Conservation (phyloP, 2,888 invertebrate genomes). For the Parapristionchus giblindavisi region DNA sequence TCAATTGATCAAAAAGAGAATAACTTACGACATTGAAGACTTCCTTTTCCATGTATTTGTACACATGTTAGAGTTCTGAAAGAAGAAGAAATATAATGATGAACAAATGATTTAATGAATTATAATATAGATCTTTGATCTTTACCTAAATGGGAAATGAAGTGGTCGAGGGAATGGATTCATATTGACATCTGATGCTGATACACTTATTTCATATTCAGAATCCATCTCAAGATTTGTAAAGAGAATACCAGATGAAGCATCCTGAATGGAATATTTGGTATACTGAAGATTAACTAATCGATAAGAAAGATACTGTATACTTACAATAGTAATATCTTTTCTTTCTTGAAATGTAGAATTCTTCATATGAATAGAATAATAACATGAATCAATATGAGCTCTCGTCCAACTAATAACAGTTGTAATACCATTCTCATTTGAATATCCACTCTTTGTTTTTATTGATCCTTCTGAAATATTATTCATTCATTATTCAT, state of each 20-base stretch:
- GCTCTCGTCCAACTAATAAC: constrained; percentile 38
- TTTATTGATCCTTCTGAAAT: no score
- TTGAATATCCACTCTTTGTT: no score
- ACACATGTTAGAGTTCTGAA: constrained; percentile 56
- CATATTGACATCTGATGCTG: constrained; percentile 8
- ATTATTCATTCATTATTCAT: no score
- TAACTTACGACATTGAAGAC: constrained; percentile 62
- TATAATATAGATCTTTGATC: constrained; percentile 55
- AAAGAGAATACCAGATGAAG: constrained; percentile 47
- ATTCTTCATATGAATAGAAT: constrained; percentile 11
- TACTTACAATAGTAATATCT: constrained; percentile 17
- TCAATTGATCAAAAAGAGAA: not conserved
- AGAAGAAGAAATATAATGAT: constrained; percentile 27
- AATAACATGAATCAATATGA: constrained; percentile 33
- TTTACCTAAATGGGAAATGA: constrained; percentile 27
- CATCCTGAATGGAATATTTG: constrained; percentile 45
- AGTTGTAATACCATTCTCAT: no score
- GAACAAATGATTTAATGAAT: constrained; percentile 60
- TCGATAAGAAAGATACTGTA: not conserved
- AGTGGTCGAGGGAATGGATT: constrained; percentile 2
- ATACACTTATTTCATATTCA: constrained; percentile 48
- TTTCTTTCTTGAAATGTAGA: not conserved
- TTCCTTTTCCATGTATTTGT: constrained; percentile 62
- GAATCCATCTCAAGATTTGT: constrained; percentile 55
- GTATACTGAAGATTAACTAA: not conserved